Evolutionary conservation across 1,140 invertebrate genomes (phyloP).

Genomic region (Geopemphigus sp.): DNA sequence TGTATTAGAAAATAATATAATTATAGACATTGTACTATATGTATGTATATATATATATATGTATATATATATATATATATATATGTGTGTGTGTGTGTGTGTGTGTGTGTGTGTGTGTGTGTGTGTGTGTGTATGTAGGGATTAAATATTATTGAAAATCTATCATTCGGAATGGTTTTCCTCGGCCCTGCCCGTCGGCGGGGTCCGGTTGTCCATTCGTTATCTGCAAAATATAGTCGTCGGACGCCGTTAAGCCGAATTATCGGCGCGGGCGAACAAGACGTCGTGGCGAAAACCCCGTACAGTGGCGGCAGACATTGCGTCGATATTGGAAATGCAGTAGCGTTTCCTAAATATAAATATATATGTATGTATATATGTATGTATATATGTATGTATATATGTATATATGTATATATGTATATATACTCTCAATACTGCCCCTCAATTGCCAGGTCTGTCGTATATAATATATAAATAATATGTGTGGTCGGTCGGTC

Average conservation of each 20-base stretch:
- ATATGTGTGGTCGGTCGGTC: not conserved
- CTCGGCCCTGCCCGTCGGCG: not conserved
- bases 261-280: not conserved
- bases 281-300: not conserved
- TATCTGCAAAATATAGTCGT: too few relatives aligned
- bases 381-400: too few relatives aligned
- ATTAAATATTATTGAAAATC: not conserved
- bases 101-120: too few relatives aligned
- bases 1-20: too few relatives aligned
- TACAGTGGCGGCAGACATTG: too few relatives aligned
- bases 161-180: not conserved
- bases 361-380: not conserved
- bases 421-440: too few relatives aligned
- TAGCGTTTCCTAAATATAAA: not conserved
- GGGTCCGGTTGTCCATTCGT: not conserved
- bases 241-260: too few relatives aligned
- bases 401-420: too few relatives aligned
- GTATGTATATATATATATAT: not conserved
- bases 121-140: not conserved
- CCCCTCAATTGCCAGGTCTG: not conserved
- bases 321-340: not conserved
- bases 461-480: not conserved
- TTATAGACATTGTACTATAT: too few relatives aligned
- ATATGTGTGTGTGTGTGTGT: too few relatives aligned
- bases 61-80: too few relatives aligned